Conservation (phyloP, 2,888 invertebrate genomes). For the Orchesella flavescens region DNA sequence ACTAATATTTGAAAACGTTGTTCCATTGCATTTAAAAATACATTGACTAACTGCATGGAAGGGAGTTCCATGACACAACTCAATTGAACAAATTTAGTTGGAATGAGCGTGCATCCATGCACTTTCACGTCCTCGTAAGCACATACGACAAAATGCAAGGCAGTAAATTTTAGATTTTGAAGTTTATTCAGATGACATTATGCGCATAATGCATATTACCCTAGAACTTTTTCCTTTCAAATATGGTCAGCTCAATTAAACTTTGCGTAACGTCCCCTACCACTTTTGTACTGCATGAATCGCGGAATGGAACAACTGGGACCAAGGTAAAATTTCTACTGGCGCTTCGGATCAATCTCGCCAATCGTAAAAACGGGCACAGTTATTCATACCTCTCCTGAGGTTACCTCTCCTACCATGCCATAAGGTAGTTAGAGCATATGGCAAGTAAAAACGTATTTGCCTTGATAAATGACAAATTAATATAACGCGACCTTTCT, state of each 20-base stretch:
- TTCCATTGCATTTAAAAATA: constrained; percentile 24
- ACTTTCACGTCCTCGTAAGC: neutral
- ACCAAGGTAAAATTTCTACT: constrained; percentile 13
- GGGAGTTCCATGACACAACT: constrained; percentile 15
- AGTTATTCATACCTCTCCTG: constrained; percentile 15
- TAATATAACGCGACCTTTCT: neutral
- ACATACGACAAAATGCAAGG: neutral
- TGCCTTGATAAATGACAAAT: too few species aligned
- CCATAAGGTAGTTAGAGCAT: constrained; percentile 26
- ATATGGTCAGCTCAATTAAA: neutral
- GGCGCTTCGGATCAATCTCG: constrained; percentile 27
- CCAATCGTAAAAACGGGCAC: constrained; percentile 29
- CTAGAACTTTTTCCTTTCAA: constrained; percentile 1
- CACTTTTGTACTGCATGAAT: constrained; percentile 9
- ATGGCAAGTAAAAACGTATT: neutral
- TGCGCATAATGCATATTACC: neutral
- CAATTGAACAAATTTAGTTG: constrained; percentile 10
- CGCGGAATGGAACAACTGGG: constrained; percentile 29
- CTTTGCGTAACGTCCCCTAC: neutral
- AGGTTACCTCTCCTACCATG: constrained; percentile 2
- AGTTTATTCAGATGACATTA: neutral
- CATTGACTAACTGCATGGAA: constrained; percentile 32
- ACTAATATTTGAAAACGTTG: neutral
- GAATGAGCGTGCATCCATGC: constrained; percentile 10
- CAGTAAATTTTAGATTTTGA: neutral